These are phyloP conservation scores for Salvelinus namaycush DNA, from an alignment of 2,113 vertebrate genomes.

Conservation along the genomic window DNA sequence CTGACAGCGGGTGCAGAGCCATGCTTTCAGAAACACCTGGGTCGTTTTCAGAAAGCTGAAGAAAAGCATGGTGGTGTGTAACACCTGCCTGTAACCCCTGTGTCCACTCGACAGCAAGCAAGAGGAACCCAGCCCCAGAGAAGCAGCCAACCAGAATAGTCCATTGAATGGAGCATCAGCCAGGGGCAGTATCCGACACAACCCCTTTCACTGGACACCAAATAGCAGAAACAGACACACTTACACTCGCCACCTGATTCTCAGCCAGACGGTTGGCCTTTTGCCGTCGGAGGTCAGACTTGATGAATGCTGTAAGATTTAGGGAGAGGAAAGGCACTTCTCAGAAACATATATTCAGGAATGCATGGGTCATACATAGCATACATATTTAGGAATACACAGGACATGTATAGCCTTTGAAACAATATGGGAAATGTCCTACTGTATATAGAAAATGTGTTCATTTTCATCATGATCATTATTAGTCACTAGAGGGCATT, in stretches of 20 bases:
- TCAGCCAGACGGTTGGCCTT: constrained; percentile 74
- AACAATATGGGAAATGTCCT: not conserved
- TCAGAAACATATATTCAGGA: not conserved
- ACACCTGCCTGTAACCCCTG: too few species aligned
- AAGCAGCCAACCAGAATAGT: constrained; percentile 5
- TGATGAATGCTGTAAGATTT: constrained; percentile 81
- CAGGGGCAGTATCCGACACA: constrained; percentile 9
- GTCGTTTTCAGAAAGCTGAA: constrained; percentile 1
- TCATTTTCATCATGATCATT: not conserved
- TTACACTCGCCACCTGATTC: constrained; percentile 72
- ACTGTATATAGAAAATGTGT: not conserved
- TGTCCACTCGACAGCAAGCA: constrained; percentile 1
- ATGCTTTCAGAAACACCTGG: constrained; percentile 4
- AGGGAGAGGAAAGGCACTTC: not conserved
- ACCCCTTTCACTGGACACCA: constrained; percentile 6
- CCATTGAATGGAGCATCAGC: not conserved
- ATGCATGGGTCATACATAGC: not conserved
- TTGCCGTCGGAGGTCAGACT: constrained; percentile 87
- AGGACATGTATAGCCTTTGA: not conserved
- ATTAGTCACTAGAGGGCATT: constrained; percentile 49
- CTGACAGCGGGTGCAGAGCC: constrained; percentile 21
- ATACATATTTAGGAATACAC: not conserved
- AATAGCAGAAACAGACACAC: constrained; percentile 57
- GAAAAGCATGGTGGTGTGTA: constrained; percentile 13
- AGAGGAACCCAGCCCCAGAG: not conserved